Conservation (phyloP, 2,888 invertebrate species). For the Trachelus iudaicus region DNA sequence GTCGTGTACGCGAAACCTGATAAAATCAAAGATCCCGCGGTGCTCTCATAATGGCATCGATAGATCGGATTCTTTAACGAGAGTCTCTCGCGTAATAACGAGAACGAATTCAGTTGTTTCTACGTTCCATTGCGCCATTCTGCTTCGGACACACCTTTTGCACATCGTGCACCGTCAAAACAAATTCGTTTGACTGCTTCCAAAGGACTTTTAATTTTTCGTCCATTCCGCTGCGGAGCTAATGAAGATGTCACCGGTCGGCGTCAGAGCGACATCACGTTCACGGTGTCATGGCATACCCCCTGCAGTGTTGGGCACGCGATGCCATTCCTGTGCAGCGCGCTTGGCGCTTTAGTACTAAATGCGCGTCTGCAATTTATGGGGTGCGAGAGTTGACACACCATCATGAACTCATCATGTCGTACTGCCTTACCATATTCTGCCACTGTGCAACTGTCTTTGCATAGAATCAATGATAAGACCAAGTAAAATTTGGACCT, state of each 20-base stretch:
- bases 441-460: constrained; percentile 10
- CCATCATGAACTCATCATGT: constrained; percentile 16
- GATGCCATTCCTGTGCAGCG: constrained; percentile 27
- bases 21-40: background rate
- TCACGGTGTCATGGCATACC: constrained; percentile 21
- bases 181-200: background rate
- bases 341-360: constrained; percentile 21
- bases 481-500: background rate
- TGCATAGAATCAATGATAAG: constrained; percentile 20
- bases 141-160: background rate
- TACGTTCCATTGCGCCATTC: background rate
- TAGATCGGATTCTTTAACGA: background rate
- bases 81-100: background rate
- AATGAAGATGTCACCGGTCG: constrained; percentile 2
- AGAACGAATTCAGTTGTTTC: background rate
- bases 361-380: constrained; percentile 42
- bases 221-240: background rate
- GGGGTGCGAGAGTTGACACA: constrained; percentile 34
- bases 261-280: constrained; percentile 23
- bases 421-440: constrained; percentile 1
- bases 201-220: background rate
- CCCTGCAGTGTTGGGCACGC: constrained; percentile 45
- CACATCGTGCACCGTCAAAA: background rate
- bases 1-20: background rate
- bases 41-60: background rate